phyloP scores from a whole-genome alignment of 2,113 vertebrate species.

The Sterrhoptilus dennistouni region DNA sequence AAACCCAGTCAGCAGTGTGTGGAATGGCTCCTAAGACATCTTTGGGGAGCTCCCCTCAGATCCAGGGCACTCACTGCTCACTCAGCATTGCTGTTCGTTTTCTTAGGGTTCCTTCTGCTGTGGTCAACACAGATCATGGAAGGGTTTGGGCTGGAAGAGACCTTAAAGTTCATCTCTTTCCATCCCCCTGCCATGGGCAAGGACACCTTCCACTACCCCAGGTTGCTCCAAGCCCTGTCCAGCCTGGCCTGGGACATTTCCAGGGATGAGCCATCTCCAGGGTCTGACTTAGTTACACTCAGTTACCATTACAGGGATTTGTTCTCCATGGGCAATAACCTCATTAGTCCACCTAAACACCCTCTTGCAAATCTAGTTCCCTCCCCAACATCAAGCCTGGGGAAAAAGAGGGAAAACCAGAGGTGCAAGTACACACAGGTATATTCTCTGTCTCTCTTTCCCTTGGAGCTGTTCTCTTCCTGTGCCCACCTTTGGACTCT shows the following conservation, averaged over 20 bases:
- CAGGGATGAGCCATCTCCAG: not conserved
- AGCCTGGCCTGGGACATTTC: not conserved
- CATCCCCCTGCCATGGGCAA: not conserved
- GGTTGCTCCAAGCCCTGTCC: not conserved
- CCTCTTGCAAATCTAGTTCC: not conserved
- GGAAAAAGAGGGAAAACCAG: not conserved
- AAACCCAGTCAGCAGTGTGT: not conserved
- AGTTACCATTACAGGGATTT: accelerated
- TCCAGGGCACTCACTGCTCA: not conserved
- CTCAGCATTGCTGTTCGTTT: not conserved
- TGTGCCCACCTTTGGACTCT: not conserved
- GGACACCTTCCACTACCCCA: not conserved
- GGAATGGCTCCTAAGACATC: not conserved
- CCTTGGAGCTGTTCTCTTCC: not conserved
- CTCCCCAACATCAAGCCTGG: not conserved
- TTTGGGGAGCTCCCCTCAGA: not conserved
- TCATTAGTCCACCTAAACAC: accelerated
- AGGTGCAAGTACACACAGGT: not conserved
- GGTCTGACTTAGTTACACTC: not conserved
- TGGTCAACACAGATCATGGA: not conserved
- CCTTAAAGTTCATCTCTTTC: not conserved
- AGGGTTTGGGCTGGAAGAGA: not conserved
- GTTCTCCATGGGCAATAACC: not conserved
- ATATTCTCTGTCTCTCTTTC: not conserved
- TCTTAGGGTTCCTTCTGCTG: not conserved